Base-by-base conservation (phyloP, 2,113 vertebrate species). In the Emydura subglobosa region DNA sequence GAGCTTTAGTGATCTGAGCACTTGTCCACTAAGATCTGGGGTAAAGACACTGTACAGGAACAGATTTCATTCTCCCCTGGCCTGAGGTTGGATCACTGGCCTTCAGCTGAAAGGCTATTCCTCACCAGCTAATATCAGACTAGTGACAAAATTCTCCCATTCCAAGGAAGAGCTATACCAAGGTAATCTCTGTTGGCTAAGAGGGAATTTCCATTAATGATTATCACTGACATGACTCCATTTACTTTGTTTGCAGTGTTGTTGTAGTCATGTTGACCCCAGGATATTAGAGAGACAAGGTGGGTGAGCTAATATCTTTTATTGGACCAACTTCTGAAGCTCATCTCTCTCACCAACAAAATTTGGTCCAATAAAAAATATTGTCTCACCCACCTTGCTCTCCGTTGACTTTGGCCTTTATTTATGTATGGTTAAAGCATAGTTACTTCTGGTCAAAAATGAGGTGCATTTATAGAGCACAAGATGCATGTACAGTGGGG, bases 221-320 rank as follows among this genome's bases (percentile, higher is more conserved):
- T 90, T 96, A 95, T 95, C 92, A 93, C 93, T 91, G 86, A 76
- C 89, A 13, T 51, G 74, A 79, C 47, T 90, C 55, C 95, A 7
- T 95, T 96, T 96, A 65, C 92, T 90, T 59, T 96, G 54, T n/a
- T 88, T 4, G 61, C 61, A 34, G 29, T 34, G 59, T 16, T 16
- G 6, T n/a, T 65, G 61, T 34, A 65, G 31, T 16, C 16, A 19
- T n/a, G 34, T 9, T 68, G 61, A 31, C 34, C 61, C 16, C 61
- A n/a, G 31, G 16, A 68, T 19, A 68, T n/a, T 34, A 68, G 16
- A 8, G 34, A 9, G 34, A n/a, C 31, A n/a, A 68, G 31, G 34
- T 68, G 17, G 34, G 34, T n/a, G 31, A 68, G 34, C 16, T n/a
- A 68, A 68, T 7, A n/a, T 68, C 61, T n/a, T 68, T 68, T 9